phyloP scores from a whole-genome alignment of 2,113 vertebrate species.

The Apteryx mantelli region DNA sequence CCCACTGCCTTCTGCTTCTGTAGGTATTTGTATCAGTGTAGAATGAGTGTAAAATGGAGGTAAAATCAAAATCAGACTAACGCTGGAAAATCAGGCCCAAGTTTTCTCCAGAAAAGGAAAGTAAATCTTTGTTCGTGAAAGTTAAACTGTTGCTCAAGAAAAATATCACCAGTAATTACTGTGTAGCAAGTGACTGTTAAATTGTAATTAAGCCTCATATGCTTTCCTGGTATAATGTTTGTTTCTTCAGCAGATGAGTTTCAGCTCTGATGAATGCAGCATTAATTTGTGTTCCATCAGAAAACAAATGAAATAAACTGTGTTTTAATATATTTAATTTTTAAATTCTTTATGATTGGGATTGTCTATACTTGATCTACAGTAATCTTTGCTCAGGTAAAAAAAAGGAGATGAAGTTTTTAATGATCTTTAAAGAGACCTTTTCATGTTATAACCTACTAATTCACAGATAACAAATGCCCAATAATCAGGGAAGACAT shows the following conservation, averaged over 20 bases:
- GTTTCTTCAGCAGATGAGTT: background rate
- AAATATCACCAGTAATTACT: background rate
- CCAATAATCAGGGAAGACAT: background rate
- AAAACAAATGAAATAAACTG: background rate
- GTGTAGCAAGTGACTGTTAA: background rate
- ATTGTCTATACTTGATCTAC: background rate
- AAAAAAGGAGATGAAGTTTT: background rate
- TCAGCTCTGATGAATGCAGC: background rate
- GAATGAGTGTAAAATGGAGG: background rate
- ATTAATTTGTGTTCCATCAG: background rate
- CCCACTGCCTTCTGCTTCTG: fast-evolving
- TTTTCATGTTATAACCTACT: background rate
- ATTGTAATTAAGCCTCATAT: background rate
- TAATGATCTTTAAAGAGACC: background rate
- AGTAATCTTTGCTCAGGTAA: background rate
- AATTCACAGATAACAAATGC: background rate
- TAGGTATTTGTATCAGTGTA: background rate
- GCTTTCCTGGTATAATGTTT: background rate
- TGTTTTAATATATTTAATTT: background rate
- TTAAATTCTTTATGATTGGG: background rate
- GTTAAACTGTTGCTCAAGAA: background rate
- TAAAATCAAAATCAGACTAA: background rate
- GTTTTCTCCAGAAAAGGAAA: background rate
- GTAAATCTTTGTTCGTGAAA: background rate
- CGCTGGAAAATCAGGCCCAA: background rate